Conservation (phyloP, 2,797 vertebrate species). For the Rhyacichthys aspro region DNA sequence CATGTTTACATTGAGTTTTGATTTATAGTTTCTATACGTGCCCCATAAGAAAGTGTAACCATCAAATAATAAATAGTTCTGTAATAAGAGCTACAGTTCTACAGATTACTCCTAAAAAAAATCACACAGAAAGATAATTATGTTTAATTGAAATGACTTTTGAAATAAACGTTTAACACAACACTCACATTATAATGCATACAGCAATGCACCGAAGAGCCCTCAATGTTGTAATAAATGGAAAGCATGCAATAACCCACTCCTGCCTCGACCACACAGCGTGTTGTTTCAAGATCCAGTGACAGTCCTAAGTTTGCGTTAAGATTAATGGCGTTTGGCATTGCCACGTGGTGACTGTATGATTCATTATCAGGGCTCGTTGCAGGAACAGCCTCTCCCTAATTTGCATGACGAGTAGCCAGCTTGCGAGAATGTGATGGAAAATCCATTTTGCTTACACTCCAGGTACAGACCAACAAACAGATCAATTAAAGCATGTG, state of each 20-base stretch:
- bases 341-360: background rate
- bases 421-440: conserved; percentile 42
- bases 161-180: too few relatives aligned
- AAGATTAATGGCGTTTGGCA: conserved; percentile 21
- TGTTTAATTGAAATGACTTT: too few relatives aligned
- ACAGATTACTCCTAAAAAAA: too few relatives aligned
- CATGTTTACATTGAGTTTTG: too few relatives aligned
- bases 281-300: background rate
- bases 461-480: conserved; percentile 35
- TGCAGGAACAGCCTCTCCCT: conserved; percentile 27
- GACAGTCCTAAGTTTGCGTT: conserved; percentile 4
- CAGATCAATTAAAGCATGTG: conserved; percentile 44
- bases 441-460: conserved; percentile 53
- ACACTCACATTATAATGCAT: too few relatives aligned
- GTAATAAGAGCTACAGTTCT: too few relatives aligned
- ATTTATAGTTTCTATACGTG: too few relatives aligned
- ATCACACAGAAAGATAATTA: too few relatives aligned
- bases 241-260: background rate
- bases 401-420: conserved; percentile 49
- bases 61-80: too few relatives aligned
- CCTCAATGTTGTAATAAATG: background rate
- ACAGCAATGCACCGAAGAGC: too few relatives aligned
- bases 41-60: too few relatives aligned
- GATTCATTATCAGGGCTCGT: conserved; percentile 16
- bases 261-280: background rate